These are phyloP conservation scores for Luperina nickerlii DNA, from an alignment of 2,888 invertebrate species.

Conservation along the genomic window DNA sequence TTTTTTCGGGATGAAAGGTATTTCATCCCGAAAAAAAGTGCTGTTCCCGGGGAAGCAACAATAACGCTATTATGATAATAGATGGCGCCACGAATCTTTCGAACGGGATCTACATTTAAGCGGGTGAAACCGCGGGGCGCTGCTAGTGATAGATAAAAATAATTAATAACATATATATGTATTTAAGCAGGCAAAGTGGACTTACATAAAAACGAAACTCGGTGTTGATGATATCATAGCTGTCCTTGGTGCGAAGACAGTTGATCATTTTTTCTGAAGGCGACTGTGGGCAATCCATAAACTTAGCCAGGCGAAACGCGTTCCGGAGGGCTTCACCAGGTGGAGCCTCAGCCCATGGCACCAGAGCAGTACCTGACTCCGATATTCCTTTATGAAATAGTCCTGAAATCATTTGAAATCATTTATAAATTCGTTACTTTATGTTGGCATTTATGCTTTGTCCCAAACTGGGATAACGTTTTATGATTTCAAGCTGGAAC, in stretches of 20 bases:
- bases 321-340: conserved; percentile 90
- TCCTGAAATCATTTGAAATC: conserved; percentile 83
- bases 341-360: conserved; percentile 92
- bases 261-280: conserved; percentile 88
- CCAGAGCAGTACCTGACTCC: conserved; percentile 93
- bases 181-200: conserved; percentile 44
- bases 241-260: conserved; percentile 91
- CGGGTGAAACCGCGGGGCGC: no score
- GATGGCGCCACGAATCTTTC: no score
- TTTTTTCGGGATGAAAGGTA: no score
- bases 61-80: no score
- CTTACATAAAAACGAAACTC: conserved; percentile 93
- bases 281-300: conserved; percentile 90
- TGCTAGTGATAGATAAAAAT: neutral
- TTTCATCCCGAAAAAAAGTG: no score
- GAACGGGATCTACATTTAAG: no score
- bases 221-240: conserved; percentile 91
- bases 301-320: conserved; percentile 91
- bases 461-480: neutral
- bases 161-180: neutral
- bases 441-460: neutral
- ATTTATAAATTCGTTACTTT: neutral
- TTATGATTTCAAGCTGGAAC: neutral
- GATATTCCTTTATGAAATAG: conserved; percentile 93
- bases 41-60: no score